Evolutionary conservation across 2,113 vertebrate genomes (phyloP).

Genomic region (Austrofundulus limnaeus): DNA sequence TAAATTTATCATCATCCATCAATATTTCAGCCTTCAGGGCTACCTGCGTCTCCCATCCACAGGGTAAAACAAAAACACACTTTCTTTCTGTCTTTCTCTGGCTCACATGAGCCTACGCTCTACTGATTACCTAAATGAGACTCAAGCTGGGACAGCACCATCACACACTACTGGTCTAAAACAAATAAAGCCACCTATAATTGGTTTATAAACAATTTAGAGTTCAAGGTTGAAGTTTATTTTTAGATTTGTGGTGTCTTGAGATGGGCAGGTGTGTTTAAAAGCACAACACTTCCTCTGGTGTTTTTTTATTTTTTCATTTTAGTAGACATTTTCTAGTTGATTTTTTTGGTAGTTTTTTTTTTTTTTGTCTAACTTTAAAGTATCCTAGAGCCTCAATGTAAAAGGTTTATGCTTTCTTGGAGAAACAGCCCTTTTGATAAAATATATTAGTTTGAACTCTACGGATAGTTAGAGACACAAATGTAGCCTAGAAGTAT

Average conservation of each 20-base stretch:
- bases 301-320: not conserved
- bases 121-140: not conserved
- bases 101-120: slow-evolving; percentile 12
- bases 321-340: slow-evolving; percentile 15
- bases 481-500: too few relatives aligned
- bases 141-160: not conserved
- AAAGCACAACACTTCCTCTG: slow-evolving; percentile 1
- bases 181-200: not conserved
- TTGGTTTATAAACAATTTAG: too few relatives aligned
- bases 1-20: slow-evolving; percentile 75
- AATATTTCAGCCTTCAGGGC: slow-evolving; percentile 70
- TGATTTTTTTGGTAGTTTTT: too few relatives aligned
- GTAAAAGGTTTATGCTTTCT: slow-evolving; percentile 12
- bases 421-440: slow-evolving; percentile 28
- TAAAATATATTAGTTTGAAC: slow-evolving; percentile 21
- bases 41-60: slow-evolving; percentile 57
- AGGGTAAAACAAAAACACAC: slow-evolving; percentile 54
- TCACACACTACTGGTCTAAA: not conserved
- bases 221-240: too few relatives aligned
- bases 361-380: too few relatives aligned
- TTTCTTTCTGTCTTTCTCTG: slow-evolving; percentile 20
- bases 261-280: not conserved
- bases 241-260: too few relatives aligned
- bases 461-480: too few relatives aligned
- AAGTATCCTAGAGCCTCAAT: not conserved